Evolutionary conservation across 2,113 vertebrate species (phyloP).

Genomic region (Geococcyx californianus): DNA sequence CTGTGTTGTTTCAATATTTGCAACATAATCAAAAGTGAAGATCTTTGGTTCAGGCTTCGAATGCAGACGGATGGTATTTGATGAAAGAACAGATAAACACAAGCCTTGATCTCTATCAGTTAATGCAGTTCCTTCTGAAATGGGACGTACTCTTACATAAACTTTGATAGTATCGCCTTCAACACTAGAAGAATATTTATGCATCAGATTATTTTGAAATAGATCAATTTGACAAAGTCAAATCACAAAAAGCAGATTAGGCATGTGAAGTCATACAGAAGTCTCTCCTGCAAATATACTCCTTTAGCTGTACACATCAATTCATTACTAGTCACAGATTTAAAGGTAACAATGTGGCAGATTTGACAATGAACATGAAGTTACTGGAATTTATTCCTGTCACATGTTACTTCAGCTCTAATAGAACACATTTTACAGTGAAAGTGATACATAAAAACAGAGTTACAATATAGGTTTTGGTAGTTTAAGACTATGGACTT

Average conservation of each 20-base stretch:
- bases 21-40: constrained; percentile 93
- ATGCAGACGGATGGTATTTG: constrained; percentile 85
- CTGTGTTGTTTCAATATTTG: constrained; percentile 90
- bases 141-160: constrained; percentile 89
- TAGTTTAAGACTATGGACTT: not conserved
- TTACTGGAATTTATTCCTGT: not conserved
- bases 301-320: not conserved
- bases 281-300: not conserved
- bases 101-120: constrained; percentile 81
- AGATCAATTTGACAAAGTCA: not conserved
- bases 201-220: not conserved
- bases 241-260: not conserved
- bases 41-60: constrained; percentile 91
- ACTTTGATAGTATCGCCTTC: constrained; percentile 94
- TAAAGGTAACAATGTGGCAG: not conserved
- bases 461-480: not conserved
- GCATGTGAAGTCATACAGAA: not conserved
- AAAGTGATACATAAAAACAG: not conserved
- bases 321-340: not conserved
- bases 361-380: not conserved
- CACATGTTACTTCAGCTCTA: not conserved
- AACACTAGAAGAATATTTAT: constrained; percentile 55
- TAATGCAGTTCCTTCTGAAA: constrained; percentile 71
- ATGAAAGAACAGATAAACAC: constrained; percentile 86
- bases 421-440: not conserved